Evolutionary conservation across 2,113 vertebrate species (phyloP).

Genomic region (Pteropus alecto): DNA sequence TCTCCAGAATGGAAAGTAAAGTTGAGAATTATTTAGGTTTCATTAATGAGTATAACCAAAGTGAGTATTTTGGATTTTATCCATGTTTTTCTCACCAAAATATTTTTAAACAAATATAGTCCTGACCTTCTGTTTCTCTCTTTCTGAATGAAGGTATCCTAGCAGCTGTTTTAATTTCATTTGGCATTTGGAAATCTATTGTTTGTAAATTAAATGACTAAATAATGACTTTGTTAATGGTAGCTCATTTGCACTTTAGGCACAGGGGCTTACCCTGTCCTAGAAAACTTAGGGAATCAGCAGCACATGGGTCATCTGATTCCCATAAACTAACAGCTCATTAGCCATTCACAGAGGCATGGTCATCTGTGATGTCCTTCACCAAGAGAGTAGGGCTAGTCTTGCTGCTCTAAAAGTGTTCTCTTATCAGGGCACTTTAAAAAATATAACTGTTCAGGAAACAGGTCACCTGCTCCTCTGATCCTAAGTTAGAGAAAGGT

Average conservation of each 20-base stretch:
- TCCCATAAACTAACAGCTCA: not conserved
- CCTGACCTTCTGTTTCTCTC: not conserved
- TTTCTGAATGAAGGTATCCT: not conserved
- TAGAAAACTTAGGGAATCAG: conserved; percentile 1
- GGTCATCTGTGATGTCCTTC: not conserved
- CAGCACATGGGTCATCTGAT: not conserved
- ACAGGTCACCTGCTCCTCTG: not conserved
- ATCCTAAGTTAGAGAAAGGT: not conserved
- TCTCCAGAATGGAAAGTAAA: not conserved
- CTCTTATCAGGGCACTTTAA: not conserved
- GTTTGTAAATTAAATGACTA: not conserved
- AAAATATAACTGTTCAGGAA: not conserved
- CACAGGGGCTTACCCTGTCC: not conserved
- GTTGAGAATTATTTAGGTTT: conserved; percentile 41
- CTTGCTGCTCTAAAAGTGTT: not conserved
- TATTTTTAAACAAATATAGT: not conserved
- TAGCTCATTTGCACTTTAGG: not conserved
- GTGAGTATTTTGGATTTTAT: not conserved
- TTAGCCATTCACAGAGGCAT: not conserved
- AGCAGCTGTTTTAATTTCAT: not conserved
- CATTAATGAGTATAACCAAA: not conserved
- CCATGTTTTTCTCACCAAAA: not conserved
- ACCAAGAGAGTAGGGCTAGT: not conserved
- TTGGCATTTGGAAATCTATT: not conserved
- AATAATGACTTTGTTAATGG: not conserved